Percentiles rank a stretch among this genome's conserved stretches.
Conservation (phyloP, 1,140 invertebrate genomes). For the Andricus grossulariae region DNA sequence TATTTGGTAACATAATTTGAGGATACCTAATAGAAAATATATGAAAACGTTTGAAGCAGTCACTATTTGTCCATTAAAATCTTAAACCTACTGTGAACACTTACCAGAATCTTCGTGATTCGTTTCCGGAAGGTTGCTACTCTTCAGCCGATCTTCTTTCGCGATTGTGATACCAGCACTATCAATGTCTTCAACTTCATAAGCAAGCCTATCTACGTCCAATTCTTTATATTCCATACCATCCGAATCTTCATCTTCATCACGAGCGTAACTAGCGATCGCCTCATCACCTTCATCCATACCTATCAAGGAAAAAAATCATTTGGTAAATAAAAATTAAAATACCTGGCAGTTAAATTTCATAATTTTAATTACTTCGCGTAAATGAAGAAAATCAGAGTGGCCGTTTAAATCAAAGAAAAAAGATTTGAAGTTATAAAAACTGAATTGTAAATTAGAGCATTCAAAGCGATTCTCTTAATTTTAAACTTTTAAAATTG, state of each 20-base stretch:
- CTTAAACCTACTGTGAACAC: slow-evolving; percentile 37
- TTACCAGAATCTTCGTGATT: slow-evolving; percentile 60
- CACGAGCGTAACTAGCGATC: slow-evolving; percentile 71
- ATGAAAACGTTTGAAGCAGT: too few relatives aligned
- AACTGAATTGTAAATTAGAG: too few relatives aligned
- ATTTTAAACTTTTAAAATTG: too few relatives aligned
- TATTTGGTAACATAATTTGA: too few relatives aligned
- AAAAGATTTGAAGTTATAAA: too few relatives aligned
- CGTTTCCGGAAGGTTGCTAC: slow-evolving; percentile 44
- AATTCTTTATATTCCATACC: slow-evolving; percentile 84
- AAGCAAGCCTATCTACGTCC: slow-evolving; percentile 81
- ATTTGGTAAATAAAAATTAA: slow-evolving; percentile 27
- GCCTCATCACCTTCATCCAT: slow-evolving; percentile 76
- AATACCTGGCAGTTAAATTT: slow-evolving; percentile 25
- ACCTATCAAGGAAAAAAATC: slow-evolving; percentile 49
- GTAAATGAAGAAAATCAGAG: slow-evolving; percentile 52
- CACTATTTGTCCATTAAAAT: slow-evolving; percentile 1
- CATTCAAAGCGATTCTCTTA: too few relatives aligned
- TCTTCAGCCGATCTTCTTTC: slow-evolving; percentile 67
- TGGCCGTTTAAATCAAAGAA: too few relatives aligned
- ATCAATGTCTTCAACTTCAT: slow-evolving; percentile 84
- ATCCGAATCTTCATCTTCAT: slow-evolving; percentile 81
- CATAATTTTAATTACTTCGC: slow-evolving; percentile 2
- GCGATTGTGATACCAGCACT: slow-evolving; percentile 75
- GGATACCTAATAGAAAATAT: too few relatives aligned